A percentile compares a stretch with the other conserved stretches of the same genome.
Conservation (phyloP, 2,888 invertebrate genomes). For the Cantharis lateralis region DNA sequence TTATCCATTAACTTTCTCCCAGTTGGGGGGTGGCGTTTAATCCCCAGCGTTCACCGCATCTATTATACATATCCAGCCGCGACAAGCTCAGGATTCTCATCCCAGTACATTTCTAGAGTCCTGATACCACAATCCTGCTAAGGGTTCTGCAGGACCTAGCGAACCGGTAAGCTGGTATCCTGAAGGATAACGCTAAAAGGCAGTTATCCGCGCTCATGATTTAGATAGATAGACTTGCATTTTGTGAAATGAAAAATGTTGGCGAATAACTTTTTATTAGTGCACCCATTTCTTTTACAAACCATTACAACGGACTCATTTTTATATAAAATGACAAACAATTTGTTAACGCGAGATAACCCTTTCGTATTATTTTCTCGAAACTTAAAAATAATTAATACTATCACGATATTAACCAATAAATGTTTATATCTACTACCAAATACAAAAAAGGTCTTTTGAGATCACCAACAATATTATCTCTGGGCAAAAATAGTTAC, state of each 20-base stretch:
- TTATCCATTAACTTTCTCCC: slow-evolving; percentile 40
- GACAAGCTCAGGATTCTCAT: slow-evolving; percentile 37
- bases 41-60: slow-evolving; percentile 40
- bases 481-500: background rate
- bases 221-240: slow-evolving; percentile 27
- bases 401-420: background rate
- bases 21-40: slow-evolving; percentile 33
- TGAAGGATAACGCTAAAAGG: slow-evolving; percentile 27
- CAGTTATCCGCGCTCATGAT: slow-evolving; percentile 27
- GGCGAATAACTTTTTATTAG: slow-evolving; percentile 19
- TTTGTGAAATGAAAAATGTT: slow-evolving; percentile 24
- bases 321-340: background rate
- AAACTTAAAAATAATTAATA: background rate
- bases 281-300: slow-evolving; percentile 15
- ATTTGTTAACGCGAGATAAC: background rate
- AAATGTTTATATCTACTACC: background rate
- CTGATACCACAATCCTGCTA: slow-evolving; percentile 43
- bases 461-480: background rate
- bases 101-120: slow-evolving; percentile 40
- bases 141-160: slow-evolving; percentile 43
- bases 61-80: slow-evolving; percentile 45
- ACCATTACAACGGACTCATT: background rate
- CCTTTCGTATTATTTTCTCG: background rate
- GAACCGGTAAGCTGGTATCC: slow-evolving; percentile 32
- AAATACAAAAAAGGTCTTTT: background rate